Evolutionary conservation across 2,888 invertebrate genomes (phyloP).

Genomic region (Agonum fuliginosum): DNA sequence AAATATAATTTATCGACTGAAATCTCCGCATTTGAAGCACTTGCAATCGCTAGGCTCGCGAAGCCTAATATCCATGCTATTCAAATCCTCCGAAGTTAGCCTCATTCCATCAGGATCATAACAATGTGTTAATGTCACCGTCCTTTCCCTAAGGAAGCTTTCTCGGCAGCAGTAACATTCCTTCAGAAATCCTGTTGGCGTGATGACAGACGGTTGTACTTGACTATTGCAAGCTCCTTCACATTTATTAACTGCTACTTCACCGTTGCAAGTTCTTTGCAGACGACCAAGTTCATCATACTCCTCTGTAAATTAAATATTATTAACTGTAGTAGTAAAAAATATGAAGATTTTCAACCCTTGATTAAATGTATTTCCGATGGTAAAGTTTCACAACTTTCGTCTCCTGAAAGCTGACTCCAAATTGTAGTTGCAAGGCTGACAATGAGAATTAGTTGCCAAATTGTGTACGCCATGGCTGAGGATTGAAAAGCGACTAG

Average conservation of each 20-base stretch:
- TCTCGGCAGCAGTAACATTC: constrained; percentile 96
- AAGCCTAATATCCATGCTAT: constrained; percentile 87
- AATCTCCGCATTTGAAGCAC: constrained; percentile 93
- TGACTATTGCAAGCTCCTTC: constrained; percentile 95
- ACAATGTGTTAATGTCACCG: constrained; percentile 88
- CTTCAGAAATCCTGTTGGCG: constrained; percentile 81
- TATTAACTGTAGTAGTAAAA: constrained; percentile 43
- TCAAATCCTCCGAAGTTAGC: constrained; percentile 80
- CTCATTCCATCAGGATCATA: constrained; percentile 91
- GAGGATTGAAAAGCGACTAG: constrained; percentile 13
- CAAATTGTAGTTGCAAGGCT: not conserved
- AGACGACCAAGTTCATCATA: constrained; percentile 90
- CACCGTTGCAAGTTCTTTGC: constrained; percentile 90
- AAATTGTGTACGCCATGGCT: constrained; percentile 40
- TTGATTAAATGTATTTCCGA: constrained; percentile 92
- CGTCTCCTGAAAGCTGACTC: constrained; percentile 73
- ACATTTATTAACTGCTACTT: constrained; percentile 93
- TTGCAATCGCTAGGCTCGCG: constrained; percentile 92
- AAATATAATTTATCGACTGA: constrained; percentile 77
- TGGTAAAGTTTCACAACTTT: constrained; percentile 89
- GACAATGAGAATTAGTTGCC: constrained; percentile 38
- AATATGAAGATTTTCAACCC: constrained; percentile 73
- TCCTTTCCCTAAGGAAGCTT: constrained; percentile 86
- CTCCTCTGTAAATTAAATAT: constrained; percentile 79
- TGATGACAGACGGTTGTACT: constrained; percentile 92